Base-by-base conservation (phyloP, 2,797 vertebrate genomes). In the Esox lucius region DNA sequence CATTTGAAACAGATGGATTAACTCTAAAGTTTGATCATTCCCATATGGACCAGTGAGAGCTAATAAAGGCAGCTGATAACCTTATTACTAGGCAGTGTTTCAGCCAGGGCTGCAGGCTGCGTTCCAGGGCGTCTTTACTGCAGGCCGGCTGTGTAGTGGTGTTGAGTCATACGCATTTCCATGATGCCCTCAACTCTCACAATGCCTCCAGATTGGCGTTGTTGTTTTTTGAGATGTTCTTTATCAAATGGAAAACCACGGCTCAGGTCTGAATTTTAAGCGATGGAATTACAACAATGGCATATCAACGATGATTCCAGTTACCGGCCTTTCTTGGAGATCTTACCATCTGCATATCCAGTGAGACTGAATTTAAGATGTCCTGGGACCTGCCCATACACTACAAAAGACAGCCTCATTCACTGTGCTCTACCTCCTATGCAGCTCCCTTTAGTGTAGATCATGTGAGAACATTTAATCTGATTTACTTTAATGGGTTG, bases 401-500 rank as follows among this genome's bases (percentile, higher is more conserved):
- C 13, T 17, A 13, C 42, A 39, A 42, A 70, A 19, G n/a, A 59
- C 22, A 15, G 39, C 68, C 46, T 12, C n/a, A 61, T 2, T 61
- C 56, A 4, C 56, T 22, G 56, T 59, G 7, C n/a, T 59, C 59
- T 28, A 72, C 64, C 59, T 39, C 64, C 39, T 42, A 2, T n/a
- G 17, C 17, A 39, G 48, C 65, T 35, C 11, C 35, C 56, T 73
- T 64, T 49, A 74, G 56, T 46, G 5, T 31, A 48, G 19, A 70
- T 80, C 80, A 84, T 81, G 82, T 76, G 83, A 76, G 59, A 35
- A 51, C 74, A 49, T 71, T 39, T 80, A 81, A 80, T 84, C 73
- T 73, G 24, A 81, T 84, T 81, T 48, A 76, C 73, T 69, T 78
- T 78, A 71, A 81, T 81, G 59, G 72, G 56, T 77, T 78, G 64